Evolutionary conservation across 2,797 vertebrate species (phyloP), one percentile per base, ranked within the genome.

Genomic region (Acrocephalus scirpaceus): DNA sequence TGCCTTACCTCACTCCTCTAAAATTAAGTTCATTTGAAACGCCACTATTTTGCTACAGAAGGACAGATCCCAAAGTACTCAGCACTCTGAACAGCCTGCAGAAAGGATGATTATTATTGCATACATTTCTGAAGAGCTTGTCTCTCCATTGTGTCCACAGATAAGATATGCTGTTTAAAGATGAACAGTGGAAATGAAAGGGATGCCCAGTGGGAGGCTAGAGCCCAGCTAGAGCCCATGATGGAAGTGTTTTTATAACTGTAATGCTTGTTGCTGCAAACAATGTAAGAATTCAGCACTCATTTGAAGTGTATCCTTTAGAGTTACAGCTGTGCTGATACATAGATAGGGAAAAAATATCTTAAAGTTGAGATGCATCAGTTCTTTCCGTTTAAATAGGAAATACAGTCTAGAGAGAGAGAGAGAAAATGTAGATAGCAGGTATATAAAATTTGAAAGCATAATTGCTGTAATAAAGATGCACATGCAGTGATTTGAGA

Each of bases 211-310:
- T 81, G 69, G 75, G 82, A 97, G 65, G 62, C 51, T 29, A 80
- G 30, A 92, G 51, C 72, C 65, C 83, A 89, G 51, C 51, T 51
- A 72, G 29, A 73, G 54, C 61, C 72, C 75, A 29, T 9, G 56
- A 75, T 56, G 58, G 57, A 93, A 88, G 47, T 62, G 81, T 80
- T 83, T 94, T 87, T 86, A 50, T 83, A 38, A 78, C 81, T 75
- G 56, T 13, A 86, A 47, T 50, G 40, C 74, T 88, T 86, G 91
- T 78, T 94, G 82, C 66, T 90, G 69, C 79, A 90, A 93, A 96
- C 79, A 93, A 29, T 62, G 4, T n/a, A 86, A 82, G 74, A 94
- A 93, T 91, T 86, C 79, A 78, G 72, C 1, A 5, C 26, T 94
- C 82, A 30, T 75, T 66, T 94, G 65, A 93, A 96, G 76, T 67